These are phyloP conservation scores for Murina feae DNA, from an alignment of 2,113 vertebrate species.

Conservation along the genomic window DNA sequence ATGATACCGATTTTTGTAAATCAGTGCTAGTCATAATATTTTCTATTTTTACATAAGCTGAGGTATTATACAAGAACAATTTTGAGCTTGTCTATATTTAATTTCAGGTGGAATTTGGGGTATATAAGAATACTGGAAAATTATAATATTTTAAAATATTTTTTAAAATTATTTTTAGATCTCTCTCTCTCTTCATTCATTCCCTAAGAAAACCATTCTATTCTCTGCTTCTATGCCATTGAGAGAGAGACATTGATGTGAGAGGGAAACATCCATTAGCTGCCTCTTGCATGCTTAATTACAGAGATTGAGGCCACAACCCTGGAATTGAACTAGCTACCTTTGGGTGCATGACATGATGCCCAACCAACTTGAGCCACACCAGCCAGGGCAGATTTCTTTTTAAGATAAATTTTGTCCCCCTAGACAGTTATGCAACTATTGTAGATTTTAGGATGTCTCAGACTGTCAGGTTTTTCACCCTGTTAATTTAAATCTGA, in stretches of 20 bases:
- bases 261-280: too few species aligned
- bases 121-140: background rate
- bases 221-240: too few species aligned
- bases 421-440: background rate
- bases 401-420: constrained; percentile 27
- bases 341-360: too few species aligned
- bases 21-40: background rate
- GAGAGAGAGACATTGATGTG: too few species aligned
- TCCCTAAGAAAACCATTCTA: too few species aligned
- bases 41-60: background rate
- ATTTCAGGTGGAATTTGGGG: background rate
- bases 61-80: background rate
- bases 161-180: too few species aligned
- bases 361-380: too few species aligned
- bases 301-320: too few species aligned
- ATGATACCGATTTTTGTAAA: background rate
- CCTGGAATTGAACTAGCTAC: too few species aligned
- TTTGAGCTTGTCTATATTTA: background rate
- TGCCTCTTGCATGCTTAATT: too few species aligned
- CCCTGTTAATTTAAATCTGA: constrained; percentile 60
- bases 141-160: background rate
- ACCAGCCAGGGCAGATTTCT: too few species aligned
- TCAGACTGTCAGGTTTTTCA: constrained; percentile 46
- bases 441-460: background rate
- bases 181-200: too few species aligned